Base-by-base conservation (phyloP, 2,888 invertebrate genomes). In the Rhopalosiphum nymphaeae region DNA sequence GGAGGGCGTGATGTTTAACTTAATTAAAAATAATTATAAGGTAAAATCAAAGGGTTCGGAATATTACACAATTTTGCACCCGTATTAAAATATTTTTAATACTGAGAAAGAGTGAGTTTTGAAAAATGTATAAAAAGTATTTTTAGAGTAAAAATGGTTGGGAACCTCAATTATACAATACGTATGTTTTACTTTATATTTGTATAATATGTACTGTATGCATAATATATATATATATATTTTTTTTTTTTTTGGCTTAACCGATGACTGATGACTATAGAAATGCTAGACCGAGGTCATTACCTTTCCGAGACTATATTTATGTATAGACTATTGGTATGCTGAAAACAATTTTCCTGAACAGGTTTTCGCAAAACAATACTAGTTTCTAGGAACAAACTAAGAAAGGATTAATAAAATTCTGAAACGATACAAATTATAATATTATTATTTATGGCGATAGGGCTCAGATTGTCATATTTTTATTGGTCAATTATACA, bases 271-370 rank as follows among this genome's bases (percentile, higher is more conserved):
- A 78, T 78, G 21, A 78, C 36, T 36, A 21, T 78, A 25, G 21
- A 78, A 78, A 36, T 78, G 78, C 78, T 78, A 78, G 78, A 78
- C 78, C 78, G 36, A 78, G 78, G 78, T 78, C 78, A 36, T 78
- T 78, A 36, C 78, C 36, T 21, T 78, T 9, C 21, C 9, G 36
- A 21, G 36, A 78, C 78, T 78, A 78, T 78, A 78, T 78, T 36
- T 36, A 78, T 67, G n/a, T 61, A 36, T 78, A 78, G 36, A 36
- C 21, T 78, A 78, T 78, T 36, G 78, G 78, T 78, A 78, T 78
- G 78, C 78, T 78, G 21, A 78, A 78, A 78, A 78, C 78, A 36
- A 36, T 78, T 78, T 36, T 78, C n/a, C 78, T 36, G 78, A 78
- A 78, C 78, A 78, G 78, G 78, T 78, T 78, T 21, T 78, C 36